Conservation (phyloP, 23 tunicate species). For the Styela plicata region DNA sequence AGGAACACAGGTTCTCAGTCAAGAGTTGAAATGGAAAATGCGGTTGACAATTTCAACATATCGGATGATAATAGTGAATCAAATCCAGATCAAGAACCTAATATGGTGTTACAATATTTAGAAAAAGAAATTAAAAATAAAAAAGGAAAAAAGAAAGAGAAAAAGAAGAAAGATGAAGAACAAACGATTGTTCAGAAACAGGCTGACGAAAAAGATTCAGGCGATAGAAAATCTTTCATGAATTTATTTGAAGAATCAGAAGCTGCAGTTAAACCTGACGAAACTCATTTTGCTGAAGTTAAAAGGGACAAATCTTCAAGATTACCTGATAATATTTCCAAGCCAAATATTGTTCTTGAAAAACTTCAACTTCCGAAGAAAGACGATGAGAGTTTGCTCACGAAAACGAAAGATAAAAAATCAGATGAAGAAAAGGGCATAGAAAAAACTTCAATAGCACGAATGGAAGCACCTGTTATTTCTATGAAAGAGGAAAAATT, state of each 20-base stretch:
- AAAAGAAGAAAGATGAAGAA: not conserved
- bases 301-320: not conserved
- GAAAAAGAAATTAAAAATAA: slow-evolving; percentile 2
- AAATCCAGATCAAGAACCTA: not conserved
- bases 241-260: slow-evolving; percentile 1
- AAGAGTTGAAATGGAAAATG: not conserved
- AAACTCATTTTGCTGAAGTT: not conserved
- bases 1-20: not conserved
- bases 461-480: not conserved
- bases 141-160: slow-evolving; percentile 1
- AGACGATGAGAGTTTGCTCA: not conserved
- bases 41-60: not conserved
- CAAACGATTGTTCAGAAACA: not conserved
- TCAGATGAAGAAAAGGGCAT: too few species aligned
- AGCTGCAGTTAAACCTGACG: not conserved
- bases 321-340: not conserved
- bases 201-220: not conserved
- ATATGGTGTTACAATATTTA: slow-evolving; percentile 22
- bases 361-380: not conserved
- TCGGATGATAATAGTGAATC: not conserved
- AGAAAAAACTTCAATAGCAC: too few species aligned
- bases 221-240: not conserved
- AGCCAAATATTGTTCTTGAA: not conserved
- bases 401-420: not conserved
- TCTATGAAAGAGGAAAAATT: not conserved